Evolutionary conservation across 2,797 vertebrate genomes (phyloP).

Genomic region (Myotis vivesi): DNA sequence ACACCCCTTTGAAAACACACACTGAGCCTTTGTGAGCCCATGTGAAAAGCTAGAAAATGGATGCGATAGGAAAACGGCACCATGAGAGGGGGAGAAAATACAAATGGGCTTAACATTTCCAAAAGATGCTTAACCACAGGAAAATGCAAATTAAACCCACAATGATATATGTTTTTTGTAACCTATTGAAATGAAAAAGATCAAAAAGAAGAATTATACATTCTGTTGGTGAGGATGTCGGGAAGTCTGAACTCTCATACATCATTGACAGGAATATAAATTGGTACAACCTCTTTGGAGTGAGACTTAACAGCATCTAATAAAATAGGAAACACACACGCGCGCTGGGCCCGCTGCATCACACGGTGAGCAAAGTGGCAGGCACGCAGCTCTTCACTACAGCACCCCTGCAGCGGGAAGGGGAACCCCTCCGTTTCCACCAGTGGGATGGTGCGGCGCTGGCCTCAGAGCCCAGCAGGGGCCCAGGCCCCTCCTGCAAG

Average conservation of each 20-base stretch:
- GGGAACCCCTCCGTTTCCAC: background rate
- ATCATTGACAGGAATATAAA: background rate
- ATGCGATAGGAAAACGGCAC: background rate
- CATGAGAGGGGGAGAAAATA: background rate
- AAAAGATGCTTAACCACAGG: background rate
- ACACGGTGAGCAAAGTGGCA: background rate
- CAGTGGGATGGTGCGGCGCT: fast-evolving
- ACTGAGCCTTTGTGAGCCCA: background rate
- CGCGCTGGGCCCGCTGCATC: background rate
- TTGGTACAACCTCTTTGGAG: background rate
- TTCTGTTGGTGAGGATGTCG: background rate
- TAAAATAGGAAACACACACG: background rate
- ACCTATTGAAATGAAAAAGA: background rate
- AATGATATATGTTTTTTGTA: background rate
- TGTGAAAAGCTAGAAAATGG: background rate
- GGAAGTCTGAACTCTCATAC: background rate
- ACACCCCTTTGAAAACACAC: background rate
- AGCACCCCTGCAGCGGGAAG: background rate
- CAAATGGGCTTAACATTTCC: background rate
- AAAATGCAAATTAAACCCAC: slow-evolving; percentile 2
- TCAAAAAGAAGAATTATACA: background rate
- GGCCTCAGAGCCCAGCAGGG: background rate
- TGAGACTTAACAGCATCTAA: background rate
- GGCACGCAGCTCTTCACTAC: background rate
- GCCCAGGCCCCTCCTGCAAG: too few relatives aligned